These are phyloP conservation scores for Epistrophella euchroma DNA, from an alignment of 2,888 invertebrate species.

Conservation along the genomic window DNA sequence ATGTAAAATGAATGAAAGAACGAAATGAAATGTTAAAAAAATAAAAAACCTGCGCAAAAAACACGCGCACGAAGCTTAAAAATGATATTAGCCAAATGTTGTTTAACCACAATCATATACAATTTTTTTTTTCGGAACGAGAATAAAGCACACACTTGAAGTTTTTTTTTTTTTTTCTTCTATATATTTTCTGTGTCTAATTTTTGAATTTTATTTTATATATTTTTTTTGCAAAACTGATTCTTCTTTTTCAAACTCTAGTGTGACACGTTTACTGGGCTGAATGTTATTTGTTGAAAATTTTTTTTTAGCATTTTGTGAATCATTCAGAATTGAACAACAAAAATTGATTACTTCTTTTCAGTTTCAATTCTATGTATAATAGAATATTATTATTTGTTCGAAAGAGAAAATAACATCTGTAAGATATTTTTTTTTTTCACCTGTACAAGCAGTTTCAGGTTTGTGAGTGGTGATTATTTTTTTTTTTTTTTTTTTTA, in stretches of 20 bases:
- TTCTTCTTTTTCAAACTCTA: conserved; percentile 54
- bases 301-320: conserved; percentile 10
- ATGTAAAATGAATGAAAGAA: conserved; percentile 46
- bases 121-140: conserved; percentile 22
- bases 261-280: conserved; percentile 65
- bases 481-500: background rate
- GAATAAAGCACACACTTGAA: conserved; percentile 72
- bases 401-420: background rate
- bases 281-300: background rate
- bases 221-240: conserved; percentile 48
- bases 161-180: conserved; percentile 14
- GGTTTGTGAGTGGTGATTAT: conserved; percentile 12
- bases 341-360: conserved; percentile 27
- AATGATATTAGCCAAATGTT: conserved; percentile 74
- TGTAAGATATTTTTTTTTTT: conserved; percentile 39
- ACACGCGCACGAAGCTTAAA: conserved; percentile 74
- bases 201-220: conserved; percentile 3
- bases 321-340: conserved; percentile 22
- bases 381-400: background rate
- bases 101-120: conserved; percentile 73
- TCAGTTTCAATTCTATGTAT: background rate
- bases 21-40: conserved; percentile 32
- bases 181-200: conserved; percentile 10
- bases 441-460: conserved; percentile 62
- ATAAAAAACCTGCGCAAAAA: conserved; percentile 59